Evolutionary conservation across 2,888 invertebrate genomes (phyloP).

Genomic region (Agrochola circellaris): DNA sequence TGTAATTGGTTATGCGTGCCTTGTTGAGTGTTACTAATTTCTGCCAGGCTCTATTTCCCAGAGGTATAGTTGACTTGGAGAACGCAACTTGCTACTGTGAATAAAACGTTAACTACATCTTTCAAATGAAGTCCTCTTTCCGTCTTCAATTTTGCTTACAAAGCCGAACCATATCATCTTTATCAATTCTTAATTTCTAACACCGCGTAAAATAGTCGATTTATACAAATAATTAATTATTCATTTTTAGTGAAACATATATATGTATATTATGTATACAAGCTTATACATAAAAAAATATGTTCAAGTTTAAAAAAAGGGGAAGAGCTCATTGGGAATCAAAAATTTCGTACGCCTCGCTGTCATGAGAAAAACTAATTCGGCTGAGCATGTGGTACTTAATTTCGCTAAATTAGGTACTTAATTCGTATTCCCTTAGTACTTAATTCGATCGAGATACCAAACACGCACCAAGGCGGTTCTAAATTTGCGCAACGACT

Average conservation of each 20-base stretch:
- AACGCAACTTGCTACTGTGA: slow-evolving; percentile 20
- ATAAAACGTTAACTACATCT: slow-evolving; percentile 4
- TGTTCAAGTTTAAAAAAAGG: neutral
- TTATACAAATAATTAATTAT: no score
- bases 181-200: slow-evolving; percentile 1
- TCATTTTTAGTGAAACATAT: neutral
- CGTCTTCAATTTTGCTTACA: neutral
- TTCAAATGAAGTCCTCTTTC: neutral
- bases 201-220: neutral
- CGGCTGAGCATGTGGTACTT: neutral
- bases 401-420: neutral
- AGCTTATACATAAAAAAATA: no score
- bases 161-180: neutral
- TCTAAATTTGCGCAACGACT: neutral
- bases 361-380: neutral
- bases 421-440: neutral
- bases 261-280: no score
- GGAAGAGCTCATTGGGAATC: neutral
- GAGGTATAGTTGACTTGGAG: slow-evolving; percentile 22
- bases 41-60: slow-evolving; percentile 60
- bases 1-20: slow-evolving; percentile 66
- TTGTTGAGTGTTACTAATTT: slow-evolving; percentile 61
- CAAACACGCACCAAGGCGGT: neutral
- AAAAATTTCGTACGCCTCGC: neutral
- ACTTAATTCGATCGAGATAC: neutral